A percentile compares a stretch with the other conserved stretches of the same genome.
Conservation (phyloP, 1,140 invertebrate species). For the Heliconius hewitsoni region DNA sequence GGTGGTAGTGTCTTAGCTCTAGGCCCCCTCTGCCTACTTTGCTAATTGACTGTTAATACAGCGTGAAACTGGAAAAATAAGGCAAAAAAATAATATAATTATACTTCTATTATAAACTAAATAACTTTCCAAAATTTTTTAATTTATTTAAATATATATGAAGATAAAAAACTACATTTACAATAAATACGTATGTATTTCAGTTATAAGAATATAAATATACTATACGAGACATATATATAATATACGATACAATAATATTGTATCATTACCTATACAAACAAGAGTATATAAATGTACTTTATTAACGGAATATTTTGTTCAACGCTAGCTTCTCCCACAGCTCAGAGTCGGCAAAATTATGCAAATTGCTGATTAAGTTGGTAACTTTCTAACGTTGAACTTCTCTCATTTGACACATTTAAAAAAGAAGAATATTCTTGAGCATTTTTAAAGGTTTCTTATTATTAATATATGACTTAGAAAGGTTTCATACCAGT, state of each 20-base stretch:
- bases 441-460: neutral
- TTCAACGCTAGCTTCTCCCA: neutral
- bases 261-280: neutral
- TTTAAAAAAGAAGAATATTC: conserved; percentile 7
- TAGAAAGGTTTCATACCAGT: neutral
- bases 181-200: too few species aligned
- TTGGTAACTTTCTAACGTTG: conserved; percentile 8
- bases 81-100: too few species aligned
- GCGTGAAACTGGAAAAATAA: too few species aligned
- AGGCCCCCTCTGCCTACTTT: neutral
- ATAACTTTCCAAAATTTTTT: too few species aligned
- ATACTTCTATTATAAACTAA: too few species aligned
- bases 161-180: neutral
- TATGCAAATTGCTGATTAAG: conserved; percentile 11
- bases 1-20: neutral
- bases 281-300: neutral
- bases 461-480: neutral
- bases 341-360: conserved; percentile 2
- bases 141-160: neutral
- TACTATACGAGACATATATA: too few species aligned
- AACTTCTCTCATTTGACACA: neutral
- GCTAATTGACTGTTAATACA: too few species aligned
- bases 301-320: conserved; percentile 3
- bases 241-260: neutral
- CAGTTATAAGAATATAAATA: too few species aligned